phyloP scores from a whole-genome alignment of 2,113 vertebrate genomes.

The Atrichornis clamosus region DNA sequence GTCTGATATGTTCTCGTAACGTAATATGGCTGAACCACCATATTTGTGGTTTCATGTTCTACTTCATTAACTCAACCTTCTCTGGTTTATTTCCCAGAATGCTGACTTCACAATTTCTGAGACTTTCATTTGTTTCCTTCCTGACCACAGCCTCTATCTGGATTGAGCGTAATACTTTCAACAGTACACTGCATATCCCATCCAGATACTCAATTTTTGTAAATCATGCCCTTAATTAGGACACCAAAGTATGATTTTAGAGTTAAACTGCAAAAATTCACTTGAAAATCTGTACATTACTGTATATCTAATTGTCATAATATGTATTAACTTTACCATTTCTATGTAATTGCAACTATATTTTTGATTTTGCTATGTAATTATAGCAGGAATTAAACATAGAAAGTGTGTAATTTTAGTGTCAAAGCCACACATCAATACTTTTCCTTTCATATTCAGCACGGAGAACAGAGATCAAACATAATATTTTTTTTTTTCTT shows the following conservation, averaged over 20 bases:
- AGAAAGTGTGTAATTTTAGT: background rate
- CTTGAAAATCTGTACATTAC: background rate
- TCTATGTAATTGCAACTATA: background rate
- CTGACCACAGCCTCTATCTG: background rate
- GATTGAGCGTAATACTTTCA: background rate
- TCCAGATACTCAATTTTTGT: background rate
- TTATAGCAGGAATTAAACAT: background rate
- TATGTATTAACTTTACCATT: background rate
- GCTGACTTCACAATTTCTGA: background rate
- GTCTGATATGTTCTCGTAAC: background rate
- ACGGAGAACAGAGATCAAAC: background rate
- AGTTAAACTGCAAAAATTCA: background rate
- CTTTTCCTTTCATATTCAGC: background rate
- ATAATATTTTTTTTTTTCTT: background rate
- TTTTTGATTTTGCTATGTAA: background rate
- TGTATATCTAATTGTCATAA: background rate
- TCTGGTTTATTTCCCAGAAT: background rate
- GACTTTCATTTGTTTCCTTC: background rate
- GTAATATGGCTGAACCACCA: background rate
- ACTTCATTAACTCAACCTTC: background rate
- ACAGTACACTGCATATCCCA: background rate
- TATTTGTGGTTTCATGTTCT: background rate
- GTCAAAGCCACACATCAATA: background rate
- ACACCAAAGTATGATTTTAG: background rate
- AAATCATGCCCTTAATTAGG: accelerated